Evolutionary conservation across 1,140 invertebrate genomes (phyloP).

Genomic region (Cotesia typhae): DNA sequence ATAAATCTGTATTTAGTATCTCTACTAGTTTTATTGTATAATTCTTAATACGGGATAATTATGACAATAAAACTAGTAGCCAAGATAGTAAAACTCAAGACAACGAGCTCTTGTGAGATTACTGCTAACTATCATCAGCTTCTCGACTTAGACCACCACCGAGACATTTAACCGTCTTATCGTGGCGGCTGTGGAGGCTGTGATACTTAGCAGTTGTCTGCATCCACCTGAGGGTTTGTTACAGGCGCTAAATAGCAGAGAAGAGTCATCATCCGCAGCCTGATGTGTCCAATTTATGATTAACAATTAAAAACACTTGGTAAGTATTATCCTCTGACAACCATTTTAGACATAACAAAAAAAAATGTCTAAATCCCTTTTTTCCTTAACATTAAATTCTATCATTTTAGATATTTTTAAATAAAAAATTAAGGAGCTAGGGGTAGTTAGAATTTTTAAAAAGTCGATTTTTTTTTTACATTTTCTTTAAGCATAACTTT

Average conservation of each 20-base stretch:
- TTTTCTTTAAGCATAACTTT: too few species aligned
- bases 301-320: slow-evolving; percentile 45
- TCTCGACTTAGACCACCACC: slow-evolving; percentile 37
- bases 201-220: slow-evolving; percentile 63
- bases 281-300: slow-evolving; percentile 57
- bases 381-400: too few species aligned
- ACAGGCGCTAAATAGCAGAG: slow-evolving; percentile 67
- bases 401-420: too few species aligned
- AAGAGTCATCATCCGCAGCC: slow-evolving; percentile 60
- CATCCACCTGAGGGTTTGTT: slow-evolving; percentile 77
- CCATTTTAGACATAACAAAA: slow-evolving; percentile 25
- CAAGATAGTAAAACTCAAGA: background rate
- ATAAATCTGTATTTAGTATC: background rate
- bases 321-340: slow-evolving; percentile 54
- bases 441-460: too few species aligned
- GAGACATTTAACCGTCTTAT: slow-evolving; percentile 11
- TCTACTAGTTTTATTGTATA: background rate
- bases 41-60: slow-evolving; percentile 32
- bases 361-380: background rate
- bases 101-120: slow-evolving; percentile 58
- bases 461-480: too few species aligned
- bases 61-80: slow-evolving; percentile 43
- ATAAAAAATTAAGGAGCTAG: too few species aligned
- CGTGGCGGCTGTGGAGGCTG: slow-evolving; percentile 54
- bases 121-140: slow-evolving; percentile 61